Evolutionary conservation across 2,113 vertebrate species (phyloP), one percentile per base, ranked within the genome.

Genomic region (Varanus komodoensis): DNA sequence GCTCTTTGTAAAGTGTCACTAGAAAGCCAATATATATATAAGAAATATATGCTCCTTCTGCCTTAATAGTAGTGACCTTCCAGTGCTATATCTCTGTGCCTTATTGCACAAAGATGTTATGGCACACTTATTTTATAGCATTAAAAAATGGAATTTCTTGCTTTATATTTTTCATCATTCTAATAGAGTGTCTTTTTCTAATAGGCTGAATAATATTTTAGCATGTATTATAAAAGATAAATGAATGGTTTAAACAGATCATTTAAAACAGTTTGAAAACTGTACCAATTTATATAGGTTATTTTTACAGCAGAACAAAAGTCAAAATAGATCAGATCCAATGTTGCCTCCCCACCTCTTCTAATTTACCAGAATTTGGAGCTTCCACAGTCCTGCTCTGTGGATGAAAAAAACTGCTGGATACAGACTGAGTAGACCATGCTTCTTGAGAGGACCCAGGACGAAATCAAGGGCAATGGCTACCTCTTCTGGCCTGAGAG

Each of bases 31-130:
- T 86, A 87, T 88, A 81, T 69, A 75, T 69, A 1, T 0, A 67
- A 57, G 1, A 93, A 79, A 88, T 91, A 14, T 11, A 69, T 8
- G 38, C 23, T 44, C 82, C 71, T 52, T 87, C 38, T 67, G 34
- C 29, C 61, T 54, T n/a, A 83, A 29, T 19, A 29, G 52, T 88
- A 50, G 29, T 84, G 69, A 27, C 52, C 89, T 5, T 78, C 50
- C 48, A 2, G 0, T 87, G 79, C n/a, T 64, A 0, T 0, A 87
- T 78, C 54, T 54, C 48, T 74, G 8, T 86, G 69, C 29, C 29
- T 50, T 44, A 69, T 87, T 52, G 57, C 9, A 64, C 23, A 48
- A 67, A 44, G 38, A 38, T 7, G 44, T 64, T 61, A 44, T 29
- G 23, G 27, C 15, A 25, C 32, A 52, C 32, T 54, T 19, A 34